These are phyloP conservation scores for Dasysyrphus albostriatus DNA, from an alignment of 2,888 invertebrate genomes.

Conservation along the genomic window DNA sequence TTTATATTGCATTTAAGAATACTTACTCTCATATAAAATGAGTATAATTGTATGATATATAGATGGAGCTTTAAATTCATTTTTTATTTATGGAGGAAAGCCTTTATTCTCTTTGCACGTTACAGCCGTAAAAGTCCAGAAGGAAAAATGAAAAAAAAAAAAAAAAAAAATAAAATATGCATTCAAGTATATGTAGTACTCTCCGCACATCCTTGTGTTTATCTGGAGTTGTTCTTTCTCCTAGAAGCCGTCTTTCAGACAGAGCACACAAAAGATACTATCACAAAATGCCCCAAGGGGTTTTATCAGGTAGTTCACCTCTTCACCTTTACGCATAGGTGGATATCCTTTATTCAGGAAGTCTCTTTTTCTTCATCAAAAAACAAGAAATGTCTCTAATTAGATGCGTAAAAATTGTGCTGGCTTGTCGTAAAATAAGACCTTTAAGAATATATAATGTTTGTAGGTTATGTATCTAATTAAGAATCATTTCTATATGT, in stretches of 20 bases:
- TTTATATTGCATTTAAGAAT: not conserved
- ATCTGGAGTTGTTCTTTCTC: not conserved
- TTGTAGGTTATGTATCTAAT: not conserved
- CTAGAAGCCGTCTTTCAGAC: not conserved
- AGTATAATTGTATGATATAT: not conserved
- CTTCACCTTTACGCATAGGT: not conserved
- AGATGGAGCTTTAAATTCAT: not conserved
- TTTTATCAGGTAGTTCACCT: slow-evolving; percentile 6
- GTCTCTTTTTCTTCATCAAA: not conserved
- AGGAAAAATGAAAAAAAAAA: not conserved
- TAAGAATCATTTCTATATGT: not conserved
- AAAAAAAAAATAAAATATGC: not conserved
- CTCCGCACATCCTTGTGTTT: not conserved
- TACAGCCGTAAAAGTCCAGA: not conserved
- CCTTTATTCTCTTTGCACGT: not conserved
- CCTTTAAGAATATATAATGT: not conserved
- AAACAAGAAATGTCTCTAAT: not conserved
- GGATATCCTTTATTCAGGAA: slow-evolving; percentile 5
- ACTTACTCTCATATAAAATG: not conserved
- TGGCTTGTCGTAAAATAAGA: slow-evolving; percentile 1
- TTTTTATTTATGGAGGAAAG: not conserved
- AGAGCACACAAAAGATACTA: not conserved
- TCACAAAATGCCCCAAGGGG: not conserved
- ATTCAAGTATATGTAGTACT: not conserved
- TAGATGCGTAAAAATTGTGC: not conserved